Conservation (phyloP, 2,113 vertebrate species). For the Phocoena phocoena region DNA sequence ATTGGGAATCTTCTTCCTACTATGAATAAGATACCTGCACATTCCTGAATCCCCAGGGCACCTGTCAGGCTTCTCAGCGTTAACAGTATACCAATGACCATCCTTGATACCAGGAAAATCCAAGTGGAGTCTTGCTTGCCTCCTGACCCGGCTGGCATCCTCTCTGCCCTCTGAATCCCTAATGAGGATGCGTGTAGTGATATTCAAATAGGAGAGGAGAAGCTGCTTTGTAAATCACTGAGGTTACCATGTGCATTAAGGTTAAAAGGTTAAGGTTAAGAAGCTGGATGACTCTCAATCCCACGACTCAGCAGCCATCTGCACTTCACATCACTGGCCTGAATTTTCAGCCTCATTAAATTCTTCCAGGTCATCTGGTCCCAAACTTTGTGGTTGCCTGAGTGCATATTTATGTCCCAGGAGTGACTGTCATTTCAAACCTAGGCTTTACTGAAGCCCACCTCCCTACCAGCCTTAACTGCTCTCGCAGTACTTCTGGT, state of each 20-base stretch:
- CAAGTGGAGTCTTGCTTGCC: neutral
- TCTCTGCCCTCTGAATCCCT: neutral
- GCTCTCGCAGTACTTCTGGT: neutral
- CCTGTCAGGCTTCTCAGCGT: neutral
- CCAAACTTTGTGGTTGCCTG: slow-evolving; percentile 34
- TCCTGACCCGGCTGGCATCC: neutral
- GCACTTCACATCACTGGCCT: slow-evolving; percentile 52
- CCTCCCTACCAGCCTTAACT: neutral
- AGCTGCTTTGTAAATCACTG: slow-evolving; percentile 22
- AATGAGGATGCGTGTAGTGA: neutral
- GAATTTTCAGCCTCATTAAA: slow-evolving; percentile 63
- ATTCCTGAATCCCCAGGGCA: neutral
- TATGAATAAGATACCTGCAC: neutral
- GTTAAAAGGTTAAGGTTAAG: neutral
- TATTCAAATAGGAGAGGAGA: slow-evolving; percentile 30
- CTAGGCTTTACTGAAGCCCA: neutral
- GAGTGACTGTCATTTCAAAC: slow-evolving; percentile 21
- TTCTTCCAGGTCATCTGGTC: slow-evolving; percentile 62
- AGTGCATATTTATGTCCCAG: slow-evolving; percentile 27
- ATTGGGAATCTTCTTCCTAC: neutral
- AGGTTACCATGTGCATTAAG: slow-evolving; percentile 48
- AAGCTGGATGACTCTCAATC: slow-evolving; percentile 3
- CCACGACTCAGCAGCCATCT: slow-evolving; percentile 19
- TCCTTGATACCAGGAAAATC: neutral
- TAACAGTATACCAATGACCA: neutral